phyloP scores from a whole-genome alignment of 2,797 vertebrate species.

The Falco biarmicus region DNA sequence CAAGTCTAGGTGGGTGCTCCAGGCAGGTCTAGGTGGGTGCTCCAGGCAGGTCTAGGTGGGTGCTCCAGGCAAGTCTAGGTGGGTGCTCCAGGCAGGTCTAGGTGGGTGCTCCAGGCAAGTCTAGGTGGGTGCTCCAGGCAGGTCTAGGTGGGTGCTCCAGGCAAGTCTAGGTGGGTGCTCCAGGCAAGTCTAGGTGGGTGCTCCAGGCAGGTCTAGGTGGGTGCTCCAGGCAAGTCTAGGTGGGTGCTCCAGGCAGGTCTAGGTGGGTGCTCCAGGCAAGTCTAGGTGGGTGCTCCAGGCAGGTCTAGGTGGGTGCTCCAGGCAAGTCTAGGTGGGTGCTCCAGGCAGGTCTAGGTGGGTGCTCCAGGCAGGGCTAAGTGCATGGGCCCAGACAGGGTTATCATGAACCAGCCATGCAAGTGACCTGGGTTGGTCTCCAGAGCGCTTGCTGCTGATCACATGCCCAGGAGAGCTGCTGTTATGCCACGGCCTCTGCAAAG shows the following conservation, averaged over 20 bases:
- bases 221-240: not conserved
- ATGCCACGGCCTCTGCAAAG: not conserved
- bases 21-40: not conserved
- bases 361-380: not conserved
- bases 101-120: not conserved
- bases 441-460: not conserved
- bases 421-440: not conserved
- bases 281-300: accelerated
- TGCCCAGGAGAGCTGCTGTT: not conserved
- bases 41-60: not conserved
- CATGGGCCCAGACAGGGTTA: accelerated
- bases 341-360: too few species aligned
- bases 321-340: not conserved
- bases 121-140: not conserved
- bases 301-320: not conserved
- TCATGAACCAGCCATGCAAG: not conserved
- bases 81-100: not conserved
- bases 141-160: accelerated
- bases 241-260: not conserved
- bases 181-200: too few species aligned
- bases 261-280: not conserved
- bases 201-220: not conserved
- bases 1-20: not conserved
- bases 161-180: not conserved
- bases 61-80: not conserved